phyloP scores from a whole-genome alignment of 2,797 vertebrate genomes.

The Peromyscus melanophrys region DNA sequence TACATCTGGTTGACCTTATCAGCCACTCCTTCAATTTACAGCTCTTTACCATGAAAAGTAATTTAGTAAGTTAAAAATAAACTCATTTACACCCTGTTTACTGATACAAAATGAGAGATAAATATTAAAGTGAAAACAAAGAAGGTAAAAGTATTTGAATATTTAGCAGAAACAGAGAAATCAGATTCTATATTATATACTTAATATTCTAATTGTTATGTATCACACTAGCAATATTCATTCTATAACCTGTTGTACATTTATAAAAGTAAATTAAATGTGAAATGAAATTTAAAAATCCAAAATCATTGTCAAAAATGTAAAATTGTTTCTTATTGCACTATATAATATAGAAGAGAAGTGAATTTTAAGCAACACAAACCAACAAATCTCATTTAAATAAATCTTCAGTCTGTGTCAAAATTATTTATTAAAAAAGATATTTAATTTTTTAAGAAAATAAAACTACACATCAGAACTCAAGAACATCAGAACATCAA shows the following conservation, averaged over 20 bases:
- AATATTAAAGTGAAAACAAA: neutral
- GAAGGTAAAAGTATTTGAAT: neutral
- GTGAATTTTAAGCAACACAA: neutral
- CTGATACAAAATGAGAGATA: neutral
- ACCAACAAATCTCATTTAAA: neutral
- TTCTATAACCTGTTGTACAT: neutral
- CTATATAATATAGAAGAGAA: neutral
- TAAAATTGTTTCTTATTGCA: neutral
- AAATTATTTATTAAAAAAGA: neutral
- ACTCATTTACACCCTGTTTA: neutral
- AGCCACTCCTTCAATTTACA: neutral
- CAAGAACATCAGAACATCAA: neutral
- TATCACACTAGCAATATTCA: neutral
- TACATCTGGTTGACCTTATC: neutral
- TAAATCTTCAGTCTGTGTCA: neutral
- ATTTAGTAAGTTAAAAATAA: constrained; percentile 23
- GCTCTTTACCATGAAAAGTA: constrained; percentile 38
- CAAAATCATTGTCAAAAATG: neutral
- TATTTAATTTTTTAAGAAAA: neutral
- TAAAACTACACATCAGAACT: neutral
- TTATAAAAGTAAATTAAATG: constrained; percentile 3
- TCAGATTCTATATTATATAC: neutral
- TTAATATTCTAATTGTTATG: neutral
- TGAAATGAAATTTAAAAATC: neutral
- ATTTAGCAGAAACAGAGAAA: neutral